A percentile compares a stretch with the other conserved stretches of the same genome.
Conservation (phyloP, 2,797 vertebrate genomes). For the Hemibagrus guttatus region DNA sequence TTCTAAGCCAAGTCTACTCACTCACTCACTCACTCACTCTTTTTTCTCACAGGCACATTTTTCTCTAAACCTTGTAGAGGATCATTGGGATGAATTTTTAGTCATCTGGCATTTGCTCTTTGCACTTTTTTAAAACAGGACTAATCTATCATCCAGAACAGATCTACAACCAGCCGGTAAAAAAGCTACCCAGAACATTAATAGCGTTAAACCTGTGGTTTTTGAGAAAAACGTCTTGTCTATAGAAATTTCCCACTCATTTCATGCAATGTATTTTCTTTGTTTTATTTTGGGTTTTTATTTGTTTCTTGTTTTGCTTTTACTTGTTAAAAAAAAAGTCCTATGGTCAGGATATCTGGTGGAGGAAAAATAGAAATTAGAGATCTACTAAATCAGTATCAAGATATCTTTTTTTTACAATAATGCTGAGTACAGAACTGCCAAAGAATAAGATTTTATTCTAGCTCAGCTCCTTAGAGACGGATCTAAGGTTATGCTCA, state of each 20-base stretch:
- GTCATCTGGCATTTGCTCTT: background rate
- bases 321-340: background rate
- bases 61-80: background rate
- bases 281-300: background rate
- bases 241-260: background rate
- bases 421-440: slow-evolving; percentile 26
- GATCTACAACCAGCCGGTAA: background rate
- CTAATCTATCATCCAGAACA: background rate
- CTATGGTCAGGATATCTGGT: background rate
- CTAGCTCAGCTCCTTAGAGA: slow-evolving; percentile 44
- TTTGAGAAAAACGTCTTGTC: background rate
- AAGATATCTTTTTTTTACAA: slow-evolving; percentile 4
- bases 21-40: background rate
- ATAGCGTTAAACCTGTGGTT: background rate
- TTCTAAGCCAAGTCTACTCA: background rate
- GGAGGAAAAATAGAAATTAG: background rate
- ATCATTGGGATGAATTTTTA: background rate
- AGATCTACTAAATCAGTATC: background rate
- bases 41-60: background rate
- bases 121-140: background rate
- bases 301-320: background rate
- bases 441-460: slow-evolving; percentile 41
- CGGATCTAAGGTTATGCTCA: slow-evolving; percentile 35
- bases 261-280: background rate
- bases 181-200: background rate